These are phyloP conservation scores for Bovichtus variegatus DNA, from an alignment of 2,797 vertebrate genomes.

Conservation along the genomic window DNA sequence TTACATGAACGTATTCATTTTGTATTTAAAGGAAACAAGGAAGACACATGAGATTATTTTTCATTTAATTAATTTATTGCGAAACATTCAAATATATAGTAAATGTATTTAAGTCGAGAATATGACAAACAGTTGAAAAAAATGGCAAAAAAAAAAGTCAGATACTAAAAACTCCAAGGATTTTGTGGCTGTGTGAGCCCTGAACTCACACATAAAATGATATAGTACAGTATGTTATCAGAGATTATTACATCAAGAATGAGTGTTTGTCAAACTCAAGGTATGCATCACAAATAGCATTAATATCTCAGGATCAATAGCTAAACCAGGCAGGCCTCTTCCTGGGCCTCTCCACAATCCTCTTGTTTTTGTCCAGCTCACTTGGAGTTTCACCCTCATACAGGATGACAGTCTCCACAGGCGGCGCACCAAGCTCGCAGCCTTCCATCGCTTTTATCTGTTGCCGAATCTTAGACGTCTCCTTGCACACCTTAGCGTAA, in stretches of 20 bases:
- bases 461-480: conserved; percentile 86
- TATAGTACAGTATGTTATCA: not conserved
- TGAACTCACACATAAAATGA: not conserved
- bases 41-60: not conserved
- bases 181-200: not conserved
- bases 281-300: not conserved
- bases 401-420: conserved; percentile 89
- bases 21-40: not conserved
- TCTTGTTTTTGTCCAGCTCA: conserved; percentile 87
- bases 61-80: conserved; percentile 54
- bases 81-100: conserved; percentile 28
- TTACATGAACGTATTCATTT: not conserved
- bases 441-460: conserved; percentile 90
- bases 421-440: conserved; percentile 87
- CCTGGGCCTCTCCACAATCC: conserved; percentile 90
- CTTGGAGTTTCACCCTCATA: conserved; percentile 89
- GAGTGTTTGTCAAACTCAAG: not conserved
- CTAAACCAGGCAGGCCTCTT: conserved; percentile 95
- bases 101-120: not conserved
- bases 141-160: conserved; percentile 7
- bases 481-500: conserved; percentile 89
- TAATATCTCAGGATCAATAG: conserved; percentile 34
- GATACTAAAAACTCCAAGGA: not conserved
- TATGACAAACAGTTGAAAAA: not conserved
- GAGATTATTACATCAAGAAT: not conserved